Evolutionary conservation across 37 sponge, comb jelly and placozoan species (phyloP).

Genomic region (Hormiphora californensis): DNA sequence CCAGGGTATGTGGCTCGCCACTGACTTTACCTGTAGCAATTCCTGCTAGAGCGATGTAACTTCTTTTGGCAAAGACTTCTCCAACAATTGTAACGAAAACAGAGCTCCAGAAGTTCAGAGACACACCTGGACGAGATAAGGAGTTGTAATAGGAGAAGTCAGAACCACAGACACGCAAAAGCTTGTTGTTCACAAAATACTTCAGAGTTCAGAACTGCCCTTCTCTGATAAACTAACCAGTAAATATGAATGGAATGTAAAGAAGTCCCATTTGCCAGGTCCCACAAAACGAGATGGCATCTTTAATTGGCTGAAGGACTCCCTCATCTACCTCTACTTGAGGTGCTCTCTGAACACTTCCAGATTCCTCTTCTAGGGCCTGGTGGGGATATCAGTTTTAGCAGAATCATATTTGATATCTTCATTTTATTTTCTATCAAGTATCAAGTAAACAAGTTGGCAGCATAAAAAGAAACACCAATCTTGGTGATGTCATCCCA

Average conservation of each 20-base stretch:
- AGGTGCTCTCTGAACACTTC: too few relatives aligned
- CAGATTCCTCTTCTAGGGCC: too few relatives aligned
- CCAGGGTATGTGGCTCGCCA: too few relatives aligned
- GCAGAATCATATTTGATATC: too few relatives aligned
- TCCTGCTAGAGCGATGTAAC: constrained; percentile 21
- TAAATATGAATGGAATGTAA: neutral
- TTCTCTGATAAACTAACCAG: neutral
- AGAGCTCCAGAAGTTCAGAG: constrained; percentile 36
- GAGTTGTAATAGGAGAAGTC: neutral
- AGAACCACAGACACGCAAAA: neutral
- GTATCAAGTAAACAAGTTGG: too few relatives aligned
- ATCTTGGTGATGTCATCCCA: too few relatives aligned
- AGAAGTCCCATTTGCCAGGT: constrained; percentile 32
- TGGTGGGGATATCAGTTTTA: too few relatives aligned
- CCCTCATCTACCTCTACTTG: too few relatives aligned
- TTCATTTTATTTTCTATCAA: too few relatives aligned
- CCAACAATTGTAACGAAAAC: constrained; percentile 9
- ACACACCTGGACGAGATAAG: neutral
- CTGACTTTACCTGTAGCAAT: constrained; percentile 6
- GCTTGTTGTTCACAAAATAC: neutral
- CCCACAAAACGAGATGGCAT: neutral
- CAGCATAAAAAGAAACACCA: too few relatives aligned
- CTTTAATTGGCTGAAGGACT: neutral
- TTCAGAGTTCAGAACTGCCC: neutral
- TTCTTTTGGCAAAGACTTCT: neutral